Base-by-base conservation (phyloP, 2,113 vertebrate species). In the Cairina moschata region DNA sequence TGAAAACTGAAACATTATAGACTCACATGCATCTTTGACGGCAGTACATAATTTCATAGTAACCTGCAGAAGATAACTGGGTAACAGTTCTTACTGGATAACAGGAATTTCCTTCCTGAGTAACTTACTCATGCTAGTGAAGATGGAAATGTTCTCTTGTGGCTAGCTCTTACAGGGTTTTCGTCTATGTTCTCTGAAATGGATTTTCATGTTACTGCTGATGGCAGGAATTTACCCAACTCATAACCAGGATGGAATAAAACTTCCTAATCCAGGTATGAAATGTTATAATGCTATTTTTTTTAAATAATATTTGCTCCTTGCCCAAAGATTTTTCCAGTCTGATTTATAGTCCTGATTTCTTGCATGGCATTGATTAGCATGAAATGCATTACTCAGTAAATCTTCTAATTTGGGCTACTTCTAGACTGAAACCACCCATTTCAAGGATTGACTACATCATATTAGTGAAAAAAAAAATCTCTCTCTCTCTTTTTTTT, bases 1-100 rank as follows among this genome's bases (percentile, higher is more conserved):
- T 46, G 80, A 75, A 67, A 83, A 77, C 58, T 79, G 93, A 95
- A 95, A 92, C 71, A 66, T 76, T 95, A 88, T 59, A 95, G 88
- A 94, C 56, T 68, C 52, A 8, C 36, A 62, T 73, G 90, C 67
- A 52, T 67, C n/a, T 95, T 66, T 21, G 63, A 66, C 18, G 91
- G 67, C 55, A 76, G 62, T 56, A 32, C 0, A 0, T 82, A 75
- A 72, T 88, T 86, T 95, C 91, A 56, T 2, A 85, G 23, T 75
- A 90, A 88, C 77, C 73, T 96, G 80, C 58, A 93, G 77, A 89
- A 92, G 63, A 46, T 55, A 91, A 76, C 62, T 42, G 54, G 67
- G 52, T 40, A 73, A 62, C 62, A 46, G 21, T 83, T 72, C 0
- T 2, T 40, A 40, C 29, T 54, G 80, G 65, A 26, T 34, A 76